phyloP scores from a whole-genome alignment of 1,140 invertebrate genomes.

The Triops cancriformis region DNA sequence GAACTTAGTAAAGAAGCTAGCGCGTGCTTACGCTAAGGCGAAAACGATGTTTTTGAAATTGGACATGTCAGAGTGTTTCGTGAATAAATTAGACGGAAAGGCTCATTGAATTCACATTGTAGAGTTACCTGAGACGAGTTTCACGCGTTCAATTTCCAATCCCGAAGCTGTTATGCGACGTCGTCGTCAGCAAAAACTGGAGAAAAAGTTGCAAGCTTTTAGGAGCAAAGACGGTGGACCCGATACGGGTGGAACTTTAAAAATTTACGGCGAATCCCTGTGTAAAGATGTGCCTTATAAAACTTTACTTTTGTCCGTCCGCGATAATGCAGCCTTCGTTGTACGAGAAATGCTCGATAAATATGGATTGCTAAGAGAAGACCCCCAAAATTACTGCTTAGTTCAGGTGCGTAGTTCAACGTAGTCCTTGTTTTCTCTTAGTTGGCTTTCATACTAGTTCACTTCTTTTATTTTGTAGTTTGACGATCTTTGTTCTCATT shows the following conservation, averaged over 20 bases:
- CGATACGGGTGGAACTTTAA: constrained; percentile 84
- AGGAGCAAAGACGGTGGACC: constrained; percentile 50
- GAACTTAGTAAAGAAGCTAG: too few relatives aligned
- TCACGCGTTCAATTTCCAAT: constrained; percentile 96
- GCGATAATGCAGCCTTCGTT: constrained; percentile 82
- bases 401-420: constrained; percentile 63
- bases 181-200: constrained; percentile 91
- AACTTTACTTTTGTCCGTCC: constrained; percentile 85
- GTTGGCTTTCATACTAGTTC: background rate
- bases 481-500: background rate
- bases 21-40: too few relatives aligned
- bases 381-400: constrained; percentile 84
- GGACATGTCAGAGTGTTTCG: too few relatives aligned
- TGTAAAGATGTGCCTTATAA: constrained; percentile 97
- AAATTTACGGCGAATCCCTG: constrained; percentile 95
- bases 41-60: too few relatives aligned
- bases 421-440: background rate
- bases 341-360: constrained; percentile 95
- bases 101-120: constrained; percentile 36
- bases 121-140: constrained; percentile 95
- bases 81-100: too few relatives aligned
- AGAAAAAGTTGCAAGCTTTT: constrained; percentile 94
- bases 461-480: too few relatives aligned
- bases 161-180: constrained; percentile 98
- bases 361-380: constrained; percentile 82